Base-by-base conservation (phyloP, 2,888 invertebrate species). In the Helleia helle region DNA sequence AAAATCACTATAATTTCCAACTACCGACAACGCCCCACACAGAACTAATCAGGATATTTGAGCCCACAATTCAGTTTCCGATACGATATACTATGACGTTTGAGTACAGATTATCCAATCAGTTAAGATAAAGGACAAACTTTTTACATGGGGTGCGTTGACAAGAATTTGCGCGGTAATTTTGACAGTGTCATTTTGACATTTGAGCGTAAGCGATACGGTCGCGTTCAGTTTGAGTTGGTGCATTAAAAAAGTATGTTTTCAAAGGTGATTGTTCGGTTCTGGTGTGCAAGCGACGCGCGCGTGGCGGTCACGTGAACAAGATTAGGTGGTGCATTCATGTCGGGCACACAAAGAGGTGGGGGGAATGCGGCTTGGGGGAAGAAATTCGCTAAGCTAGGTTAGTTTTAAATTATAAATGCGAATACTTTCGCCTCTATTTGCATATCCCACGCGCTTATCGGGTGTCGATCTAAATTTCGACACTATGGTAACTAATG, bases 81-180 rank as follows among this genome's bases (percentile, higher is more conserved):
- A 83, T 83, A 81, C 77, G 71, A 65, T 70, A 76, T 74, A 71
- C 71, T 73, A 73, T 79, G 74, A 59, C 80, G 65, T 81, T 83
- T 81, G 81, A 83, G 69, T 68, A 80, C 75, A 83, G 83, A 84
- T 84, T 84, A 84, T 80, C 83, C 83, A 84, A 84, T 84, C 84
- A 83, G 84, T 80, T 80, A 83, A 81, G 83, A 83, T 83, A 84
- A 81, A 79, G 71, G 75, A 75, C 76, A 80, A 79, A 79, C 76
- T 81, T 83, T 80, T 81, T 83, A 45, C 30, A 42, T 8, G 4
- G 43, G 44, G 50, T 55, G 62, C 60, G 58, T 57, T 50, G 39
- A 44, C 48, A 58, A 1, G 59, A 24, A 26, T 44, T 24, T 65
- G 67, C 56, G 51, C 64, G 68, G 63, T 71, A 65, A 62, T 50